Conservation (phyloP, 2,113 vertebrate species). For the Apodemus sylvaticus region DNA sequence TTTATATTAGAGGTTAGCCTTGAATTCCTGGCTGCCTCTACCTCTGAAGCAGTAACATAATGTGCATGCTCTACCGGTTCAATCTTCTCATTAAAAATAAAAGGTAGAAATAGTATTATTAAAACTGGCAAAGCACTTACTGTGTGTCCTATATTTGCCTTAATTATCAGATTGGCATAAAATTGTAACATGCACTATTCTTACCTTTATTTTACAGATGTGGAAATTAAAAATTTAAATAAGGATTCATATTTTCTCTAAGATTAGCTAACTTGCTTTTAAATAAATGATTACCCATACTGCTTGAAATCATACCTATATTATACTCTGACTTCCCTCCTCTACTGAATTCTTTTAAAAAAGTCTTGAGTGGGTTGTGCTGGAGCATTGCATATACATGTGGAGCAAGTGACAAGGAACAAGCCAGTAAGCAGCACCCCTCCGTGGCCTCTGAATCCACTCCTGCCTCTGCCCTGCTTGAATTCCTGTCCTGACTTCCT, state of each 20-base stretch:
- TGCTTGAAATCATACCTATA: background rate
- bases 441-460: background rate
- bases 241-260: background rate
- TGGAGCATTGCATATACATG: no score
- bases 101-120: background rate
- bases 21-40: background rate
- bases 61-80: background rate
- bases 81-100: background rate
- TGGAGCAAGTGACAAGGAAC: background rate
- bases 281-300: background rate
- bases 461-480: background rate
- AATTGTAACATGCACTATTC: background rate
- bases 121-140: background rate
- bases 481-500: background rate
- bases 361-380: background rate
- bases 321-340: background rate
- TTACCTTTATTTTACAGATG: conserved; percentile 15
- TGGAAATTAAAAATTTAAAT: conserved; percentile 38
- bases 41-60: background rate
- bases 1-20: background rate
- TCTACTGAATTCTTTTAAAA: background rate
- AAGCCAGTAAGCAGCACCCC: background rate
- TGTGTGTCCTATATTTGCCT: background rate
- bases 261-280: background rate
- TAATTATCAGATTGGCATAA: background rate